A percentile compares a stretch with the other conserved stretches of the same genome.
Evolutionary conservation across 2,888 invertebrate genomes (phyloP).

Genomic region (Troides aeacus): DNA sequence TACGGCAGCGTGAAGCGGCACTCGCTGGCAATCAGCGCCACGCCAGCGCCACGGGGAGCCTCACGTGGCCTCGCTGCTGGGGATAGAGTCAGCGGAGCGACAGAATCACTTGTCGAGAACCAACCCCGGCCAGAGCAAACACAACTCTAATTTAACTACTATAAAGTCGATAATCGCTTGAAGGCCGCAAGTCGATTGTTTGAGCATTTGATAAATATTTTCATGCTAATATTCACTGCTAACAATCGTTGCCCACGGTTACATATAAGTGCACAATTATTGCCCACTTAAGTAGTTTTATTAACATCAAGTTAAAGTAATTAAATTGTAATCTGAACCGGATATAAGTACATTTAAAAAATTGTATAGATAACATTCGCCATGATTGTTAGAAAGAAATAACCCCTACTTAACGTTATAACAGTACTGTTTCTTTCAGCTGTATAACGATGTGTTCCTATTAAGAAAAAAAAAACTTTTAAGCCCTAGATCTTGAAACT

Average conservation of each 20-base stretch:
- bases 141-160: background rate
- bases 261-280: background rate
- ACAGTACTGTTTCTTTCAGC: too few species aligned
- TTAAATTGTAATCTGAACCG: background rate
- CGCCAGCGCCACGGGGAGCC: slow-evolving; percentile 67
- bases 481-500: too few species aligned
- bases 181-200: background rate
- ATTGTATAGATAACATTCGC: too few species aligned
- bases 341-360: too few species aligned
- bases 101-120: slow-evolving; percentile 50
- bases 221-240: slow-evolving; percentile 61
- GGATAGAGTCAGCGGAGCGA: slow-evolving; percentile 58
- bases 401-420: too few species aligned
- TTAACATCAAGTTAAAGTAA: background rate
- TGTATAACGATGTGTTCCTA: too few species aligned
- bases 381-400: too few species aligned
- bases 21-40: slow-evolving; percentile 68
- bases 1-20: slow-evolving; percentile 67
- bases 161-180: slow-evolving; percentile 34
- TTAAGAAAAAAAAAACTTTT: too few species aligned
- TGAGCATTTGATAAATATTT: slow-evolving; percentile 47
- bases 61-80: slow-evolving; percentile 64
- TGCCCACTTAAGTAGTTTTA: background rate
- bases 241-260: background rate
- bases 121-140: slow-evolving; percentile 12